These are phyloP conservation scores for Acanthoscelides obtectus DNA, from an alignment of 2,888 invertebrate species.

Conservation along the genomic window DNA sequence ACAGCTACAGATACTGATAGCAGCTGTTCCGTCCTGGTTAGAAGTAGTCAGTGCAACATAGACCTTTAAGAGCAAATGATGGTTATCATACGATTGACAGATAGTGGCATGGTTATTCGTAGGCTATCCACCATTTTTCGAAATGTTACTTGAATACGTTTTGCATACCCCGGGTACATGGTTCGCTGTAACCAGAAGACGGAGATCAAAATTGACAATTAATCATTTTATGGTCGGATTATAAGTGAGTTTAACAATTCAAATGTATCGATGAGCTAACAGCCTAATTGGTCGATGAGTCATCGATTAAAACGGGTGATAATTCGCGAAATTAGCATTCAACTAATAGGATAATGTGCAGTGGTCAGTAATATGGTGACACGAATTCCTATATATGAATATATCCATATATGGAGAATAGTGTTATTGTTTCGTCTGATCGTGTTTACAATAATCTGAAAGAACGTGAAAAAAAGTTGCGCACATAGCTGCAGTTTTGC, in stretches of 20 bases:
- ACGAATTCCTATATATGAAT: neutral
- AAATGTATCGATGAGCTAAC: constrained; percentile 44
- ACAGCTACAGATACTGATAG: too few species aligned
- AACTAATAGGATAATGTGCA: neutral
- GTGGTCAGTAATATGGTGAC: neutral
- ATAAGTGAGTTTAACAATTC: constrained; percentile 37
- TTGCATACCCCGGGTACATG: neutral
- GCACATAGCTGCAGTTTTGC: neutral
- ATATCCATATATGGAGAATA: neutral
- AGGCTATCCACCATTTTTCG: too few species aligned
- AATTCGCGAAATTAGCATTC: constrained; percentile 28
- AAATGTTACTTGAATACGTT: too few species aligned
- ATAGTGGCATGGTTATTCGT: too few species aligned
- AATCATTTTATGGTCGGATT: constrained; percentile 27
- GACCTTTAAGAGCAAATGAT: too few species aligned
- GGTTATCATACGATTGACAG: too few species aligned
- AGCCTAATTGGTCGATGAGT: constrained; percentile 36
- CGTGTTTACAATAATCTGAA: neutral
- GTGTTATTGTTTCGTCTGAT: neutral
- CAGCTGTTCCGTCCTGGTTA: too few species aligned
- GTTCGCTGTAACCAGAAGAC: neutral
- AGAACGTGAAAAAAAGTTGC: neutral
- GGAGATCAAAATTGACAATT: constrained; percentile 21
- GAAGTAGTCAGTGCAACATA: too few species aligned
- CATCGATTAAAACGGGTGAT: constrained; percentile 35